Evolutionary conservation across 2,113 vertebrate genomes (phyloP), one percentile per base, ranked within the genome.

Genomic region (Oostethus manadensis): DNA sequence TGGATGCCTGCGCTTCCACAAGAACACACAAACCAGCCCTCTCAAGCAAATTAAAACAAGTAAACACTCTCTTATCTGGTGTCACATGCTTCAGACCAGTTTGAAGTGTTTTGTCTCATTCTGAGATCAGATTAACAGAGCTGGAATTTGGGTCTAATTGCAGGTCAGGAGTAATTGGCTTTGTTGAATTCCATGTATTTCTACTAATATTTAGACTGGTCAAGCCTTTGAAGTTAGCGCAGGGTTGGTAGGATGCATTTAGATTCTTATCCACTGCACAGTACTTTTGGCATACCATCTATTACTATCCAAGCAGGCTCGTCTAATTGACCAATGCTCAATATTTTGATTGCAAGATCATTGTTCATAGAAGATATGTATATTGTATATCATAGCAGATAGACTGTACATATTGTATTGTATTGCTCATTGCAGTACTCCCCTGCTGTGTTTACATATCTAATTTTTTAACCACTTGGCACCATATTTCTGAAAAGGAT

Each of bases 131-230:
- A 81, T 68, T 79, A 79, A 83, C 72, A 48, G 22, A 55, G n/a
- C 54, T 51, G 15, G 58, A 86, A 75, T 62, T 61, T 2, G 51
- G 57, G 29, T 62, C 22, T 51, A 54, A 73, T 77, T 60, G 45
- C 14, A 53, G 77, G 84, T 84, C 71, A 68, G 58, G 43, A 2
- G 45, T 74, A 84, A 81, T 88, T 73, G 83, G 66, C 23, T 65
- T 40, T 20, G 58, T 68, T 78, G 56, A 84, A 78, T 84, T 82
- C 77, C 66, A 58, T 49, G 72, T 50, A 84, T 81, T 83, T 81
- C 35, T 60, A 38, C 64, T 72, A 81, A 82, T 81, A 59, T 83
- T 89, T 80, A 43, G 62, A 82, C 38, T 56, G 43, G 53, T 56
- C 59, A 68, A 56, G 21, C 43, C 66, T 84, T 84, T 83, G 49